These are phyloP conservation scores for Datnioides undecimradiatus DNA, from an alignment of 2,113 vertebrate genomes.

Conservation along the genomic window DNA sequence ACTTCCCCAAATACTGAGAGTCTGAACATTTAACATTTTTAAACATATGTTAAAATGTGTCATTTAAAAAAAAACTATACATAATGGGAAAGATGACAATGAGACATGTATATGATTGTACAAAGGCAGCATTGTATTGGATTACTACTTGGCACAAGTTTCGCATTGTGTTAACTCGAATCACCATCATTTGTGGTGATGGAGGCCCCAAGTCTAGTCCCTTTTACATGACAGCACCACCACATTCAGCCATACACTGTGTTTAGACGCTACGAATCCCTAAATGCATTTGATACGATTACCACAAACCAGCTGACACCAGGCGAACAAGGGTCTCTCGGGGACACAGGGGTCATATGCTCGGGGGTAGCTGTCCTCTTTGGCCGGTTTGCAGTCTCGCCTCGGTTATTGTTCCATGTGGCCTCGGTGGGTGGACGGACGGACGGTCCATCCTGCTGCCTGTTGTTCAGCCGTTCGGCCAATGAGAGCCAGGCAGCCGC, in stretches of 20 bases:
- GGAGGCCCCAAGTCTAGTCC: neutral
- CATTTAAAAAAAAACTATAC: neutral
- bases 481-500: constrained; percentile 68
- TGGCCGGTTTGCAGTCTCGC: constrained; percentile 6
- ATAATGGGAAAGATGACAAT: neutral
- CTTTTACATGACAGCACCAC: neutral
- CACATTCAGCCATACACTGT: neutral
- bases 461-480: constrained; percentile 79
- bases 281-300: constrained; percentile 22
- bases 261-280: neutral
- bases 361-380: neutral
- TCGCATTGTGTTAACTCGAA: neutral
- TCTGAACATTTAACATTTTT: neutral
- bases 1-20: neutral
- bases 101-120: too few relatives aligned
- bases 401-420: constrained; percentile 75
- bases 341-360: constrained; percentile 27
- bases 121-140: neutral
- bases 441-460: constrained; percentile 73
- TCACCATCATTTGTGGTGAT: neutral
- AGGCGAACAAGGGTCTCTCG: constrained; percentile 13
- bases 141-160: neutral
- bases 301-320: constrained; percentile 22
- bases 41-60: neutral
- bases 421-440: constrained; percentile 65